Evolutionary conservation across 2,113 vertebrate genomes (phyloP).

Genomic region (Tachysurus fulvidraco): DNA sequence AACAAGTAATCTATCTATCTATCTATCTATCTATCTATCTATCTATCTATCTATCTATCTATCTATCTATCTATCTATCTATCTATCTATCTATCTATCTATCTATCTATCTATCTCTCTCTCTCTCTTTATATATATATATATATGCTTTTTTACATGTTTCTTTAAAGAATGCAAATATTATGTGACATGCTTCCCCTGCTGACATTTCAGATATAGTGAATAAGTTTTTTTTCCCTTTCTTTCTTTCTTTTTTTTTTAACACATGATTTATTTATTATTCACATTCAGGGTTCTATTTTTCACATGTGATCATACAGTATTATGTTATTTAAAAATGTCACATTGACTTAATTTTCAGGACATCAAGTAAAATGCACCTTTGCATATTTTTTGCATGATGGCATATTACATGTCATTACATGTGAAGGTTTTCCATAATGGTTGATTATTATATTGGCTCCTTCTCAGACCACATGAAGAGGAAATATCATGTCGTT

Average conservation of each 20-base stretch:
- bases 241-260: neutral
- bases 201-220: neutral
- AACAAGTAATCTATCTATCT: constrained; percentile 17
- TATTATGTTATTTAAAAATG: neutral
- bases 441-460: constrained; percentile 3
- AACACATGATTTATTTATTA: neutral
- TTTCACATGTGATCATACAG: neutral
- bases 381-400: neutral
- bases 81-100: too few species aligned
- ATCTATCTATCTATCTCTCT: too few species aligned
- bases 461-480: constrained; percentile 12
- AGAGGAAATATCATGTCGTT: neutral
- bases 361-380: neutral
- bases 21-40: too few species aligned
- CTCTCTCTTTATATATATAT: neutral
- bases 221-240: neutral
- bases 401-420: neutral
- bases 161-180: neutral
- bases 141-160: neutral
- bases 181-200: neutral
- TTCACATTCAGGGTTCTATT: neutral
- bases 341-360: neutral
- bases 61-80: too few species aligned
- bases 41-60: too few species aligned
- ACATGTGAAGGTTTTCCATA: neutral